Conservation (phyloP, 2,888 invertebrate species). For the Amphipyra tragopoginis region DNA sequence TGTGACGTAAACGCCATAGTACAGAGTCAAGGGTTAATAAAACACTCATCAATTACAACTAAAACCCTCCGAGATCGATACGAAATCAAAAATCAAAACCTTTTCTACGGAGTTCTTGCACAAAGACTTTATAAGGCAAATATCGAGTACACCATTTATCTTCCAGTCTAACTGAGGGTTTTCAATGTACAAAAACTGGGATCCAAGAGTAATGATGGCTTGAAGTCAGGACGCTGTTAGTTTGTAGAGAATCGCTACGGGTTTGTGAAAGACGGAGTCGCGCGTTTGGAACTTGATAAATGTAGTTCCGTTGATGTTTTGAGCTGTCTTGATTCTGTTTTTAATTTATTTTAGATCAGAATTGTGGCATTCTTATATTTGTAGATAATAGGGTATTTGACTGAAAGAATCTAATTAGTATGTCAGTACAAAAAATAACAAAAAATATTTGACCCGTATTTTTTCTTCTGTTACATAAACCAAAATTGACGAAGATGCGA, state of each 20-base stretch:
- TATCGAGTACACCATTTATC: slow-evolving; percentile 43
- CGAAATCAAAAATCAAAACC: slow-evolving; percentile 16
- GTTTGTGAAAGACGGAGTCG: slow-evolving; percentile 23
- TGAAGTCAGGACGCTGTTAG: slow-evolving; percentile 21
- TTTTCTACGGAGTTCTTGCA: no score
- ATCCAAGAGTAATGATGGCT: slow-evolving; percentile 50
- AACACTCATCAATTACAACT: background rate
- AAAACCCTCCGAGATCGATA: background rate
- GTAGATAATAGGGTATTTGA: no score
- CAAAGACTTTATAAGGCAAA: slow-evolving; percentile 24
- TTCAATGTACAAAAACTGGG: slow-evolving; percentile 48
- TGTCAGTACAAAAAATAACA: no score
- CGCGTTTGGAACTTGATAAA: slow-evolving; percentile 38
- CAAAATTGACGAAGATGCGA: no score
- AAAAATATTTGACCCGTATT: no score
- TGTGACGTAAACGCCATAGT: no score
- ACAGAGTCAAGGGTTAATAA: background rate
- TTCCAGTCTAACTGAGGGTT: slow-evolving; percentile 25
- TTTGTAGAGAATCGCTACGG: slow-evolving; percentile 8
- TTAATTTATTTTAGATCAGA: background rate
- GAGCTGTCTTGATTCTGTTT: slow-evolving; percentile 13
- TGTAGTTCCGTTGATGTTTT: slow-evolving; percentile 11
- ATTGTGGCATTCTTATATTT: no score
- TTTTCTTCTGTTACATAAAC: no score
- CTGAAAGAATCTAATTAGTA: no score